Base-by-base conservation (phyloP, 2,888 invertebrate genomes). In the Athripsodes cinereus region DNA sequence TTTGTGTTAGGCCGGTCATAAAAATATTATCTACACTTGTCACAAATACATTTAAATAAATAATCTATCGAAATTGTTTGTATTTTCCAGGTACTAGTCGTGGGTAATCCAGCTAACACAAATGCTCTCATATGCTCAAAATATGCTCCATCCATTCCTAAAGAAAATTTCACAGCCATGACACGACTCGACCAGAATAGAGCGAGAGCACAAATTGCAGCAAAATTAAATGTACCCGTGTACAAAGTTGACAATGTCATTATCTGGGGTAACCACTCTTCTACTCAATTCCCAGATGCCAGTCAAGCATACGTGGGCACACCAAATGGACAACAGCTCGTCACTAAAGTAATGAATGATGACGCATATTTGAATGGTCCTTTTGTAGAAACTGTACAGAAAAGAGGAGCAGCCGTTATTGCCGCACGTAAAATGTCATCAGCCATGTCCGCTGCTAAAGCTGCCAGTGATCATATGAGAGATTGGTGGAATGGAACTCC, bases 241-340 rank as follows among this genome's bases (percentile, higher is more conserved):
- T 83, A 84, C 61, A 81, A 87, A 69, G 90, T 97, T 0, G 84
- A 84, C 68, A 96, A 96, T 71, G 88, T 96, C 16, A 89, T 96
- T 62, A 98, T 99, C 72, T 99, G 99, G 99, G 99, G 99, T 49
- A 99, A 99, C 76, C 99, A 99, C 74, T 98, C 98, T 0, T 92
- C 95, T 3, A 99, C 99, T 8, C 98, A 99, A 78, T 98, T 91
- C 74, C 98, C 99, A 5, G 99, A 99, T 79, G 89, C 90, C 0
- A 80, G 83, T 22, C 86, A 90, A 70, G 91, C 90, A 22, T 70
- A 80, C 20, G 85, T 86, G 2, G 75, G 74, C 22, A 69, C 81
- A 53, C 77, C 79, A 56, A 81, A 82, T 5, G 75, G 74, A 13
- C 71, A 74, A 20, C 81, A 84, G 62, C 68, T 84, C 1, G 88